These are phyloP conservation scores for Myodes glareolus DNA, from an alignment of 2,113 vertebrate species.

Conservation along the genomic window DNA sequence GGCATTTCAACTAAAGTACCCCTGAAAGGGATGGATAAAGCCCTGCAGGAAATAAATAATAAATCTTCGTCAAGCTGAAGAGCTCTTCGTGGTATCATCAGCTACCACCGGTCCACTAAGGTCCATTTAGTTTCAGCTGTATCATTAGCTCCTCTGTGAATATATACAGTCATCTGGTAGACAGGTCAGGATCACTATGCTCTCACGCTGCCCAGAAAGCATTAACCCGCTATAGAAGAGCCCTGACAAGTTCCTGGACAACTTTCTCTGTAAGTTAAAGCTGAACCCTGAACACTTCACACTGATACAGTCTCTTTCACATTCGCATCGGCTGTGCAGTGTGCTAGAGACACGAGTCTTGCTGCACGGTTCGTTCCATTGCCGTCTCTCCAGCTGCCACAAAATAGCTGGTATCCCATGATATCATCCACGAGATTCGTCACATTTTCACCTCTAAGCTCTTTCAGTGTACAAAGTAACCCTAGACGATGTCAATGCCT, in stretches of 20 bases:
- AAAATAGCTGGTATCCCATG: neutral
- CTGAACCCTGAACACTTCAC: neutral
- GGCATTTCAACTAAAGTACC: conserved; percentile 16
- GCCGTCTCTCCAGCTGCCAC: neutral
- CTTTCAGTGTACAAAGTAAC: conserved; percentile 39
- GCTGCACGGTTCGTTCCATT: neutral
- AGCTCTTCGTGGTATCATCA: neutral
- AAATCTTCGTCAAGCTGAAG: neutral
- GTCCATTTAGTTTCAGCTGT: neutral
- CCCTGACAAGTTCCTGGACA: neutral
- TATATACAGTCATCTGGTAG: neutral
- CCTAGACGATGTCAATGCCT: neutral
- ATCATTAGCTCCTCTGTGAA: neutral
- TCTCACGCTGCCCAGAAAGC: neutral
- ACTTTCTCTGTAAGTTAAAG: neutral
- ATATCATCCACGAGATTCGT: neutral
- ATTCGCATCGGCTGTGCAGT: neutral
- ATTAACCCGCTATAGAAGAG: neutral
- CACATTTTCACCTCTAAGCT: neutral
- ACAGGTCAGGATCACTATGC: neutral
- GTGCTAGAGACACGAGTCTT: neutral
- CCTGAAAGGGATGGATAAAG: neutral
- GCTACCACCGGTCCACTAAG: neutral
- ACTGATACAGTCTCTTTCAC: neutral
- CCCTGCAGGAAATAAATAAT: conserved; percentile 16